These are phyloP conservation scores for Drosophila stalkeri DNA, from an alignment of 2,888 invertebrate species.

Conservation along the genomic window DNA sequence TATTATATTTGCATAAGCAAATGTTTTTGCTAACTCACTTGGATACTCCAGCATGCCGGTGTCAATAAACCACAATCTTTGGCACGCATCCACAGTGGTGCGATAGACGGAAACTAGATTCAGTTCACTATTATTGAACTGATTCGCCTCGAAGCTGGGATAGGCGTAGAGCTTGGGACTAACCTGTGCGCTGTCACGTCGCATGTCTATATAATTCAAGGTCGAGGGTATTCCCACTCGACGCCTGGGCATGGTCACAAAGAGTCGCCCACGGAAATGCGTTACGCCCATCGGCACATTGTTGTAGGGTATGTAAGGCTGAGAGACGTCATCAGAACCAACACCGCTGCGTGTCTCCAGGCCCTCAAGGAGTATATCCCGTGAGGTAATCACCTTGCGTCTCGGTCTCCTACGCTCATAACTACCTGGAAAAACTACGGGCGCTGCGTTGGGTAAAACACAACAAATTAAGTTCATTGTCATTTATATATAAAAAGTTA, in stretches of 20 bases:
- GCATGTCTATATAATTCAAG: conserved; percentile 85
- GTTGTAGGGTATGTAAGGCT: conserved; percentile 82
- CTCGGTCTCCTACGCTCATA: conserved; percentile 21
- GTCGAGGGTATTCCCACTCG: conserved; percentile 88
- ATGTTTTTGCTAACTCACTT: conserved; percentile 84
- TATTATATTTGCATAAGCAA: neutral
- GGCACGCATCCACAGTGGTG: conserved; percentile 89
- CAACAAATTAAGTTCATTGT: neutral
- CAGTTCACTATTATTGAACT: conserved; percentile 67
- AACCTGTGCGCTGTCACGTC: conserved; percentile 77
- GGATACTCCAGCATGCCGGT: conserved; percentile 90
- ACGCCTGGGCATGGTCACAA: conserved; percentile 90
- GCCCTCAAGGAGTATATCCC: conserved; percentile 52
- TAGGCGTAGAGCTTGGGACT: conserved; percentile 83
- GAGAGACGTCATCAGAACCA: neutral
- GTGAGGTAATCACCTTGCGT: conserved; percentile 62
- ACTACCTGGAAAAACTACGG: conserved; percentile 55
- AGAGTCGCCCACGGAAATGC: conserved; percentile 87
- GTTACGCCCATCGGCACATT: conserved; percentile 85
- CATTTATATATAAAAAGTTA: neutral
- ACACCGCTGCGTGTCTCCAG: conserved; percentile 26
- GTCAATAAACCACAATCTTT: conserved; percentile 92
- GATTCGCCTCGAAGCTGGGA: conserved; percentile 82
- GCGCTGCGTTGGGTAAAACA: conserved; percentile 40
- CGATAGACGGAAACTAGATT: conserved; percentile 90